A percentile compares a stretch with the other conserved stretches of the same genome.
These are phyloP conservation scores for Nicator chloris DNA, from an alignment of 2,113 vertebrate genomes.

Conservation along the genomic window DNA sequence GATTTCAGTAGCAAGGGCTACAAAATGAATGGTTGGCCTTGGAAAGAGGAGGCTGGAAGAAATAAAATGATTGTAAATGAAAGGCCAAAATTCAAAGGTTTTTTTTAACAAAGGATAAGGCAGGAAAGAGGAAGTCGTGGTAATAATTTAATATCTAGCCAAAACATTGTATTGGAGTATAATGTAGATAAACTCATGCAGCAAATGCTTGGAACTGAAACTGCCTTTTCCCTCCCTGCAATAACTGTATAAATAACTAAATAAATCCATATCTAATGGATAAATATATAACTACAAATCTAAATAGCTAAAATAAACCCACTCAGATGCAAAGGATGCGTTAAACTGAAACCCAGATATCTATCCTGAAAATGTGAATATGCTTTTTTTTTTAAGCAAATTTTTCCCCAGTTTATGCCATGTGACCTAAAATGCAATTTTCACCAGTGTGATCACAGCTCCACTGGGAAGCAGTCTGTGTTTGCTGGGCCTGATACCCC, in stretches of 20 bases:
- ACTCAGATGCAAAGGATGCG: fast-evolving
- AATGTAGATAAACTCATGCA: fast-evolving
- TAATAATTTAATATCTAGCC: background rate
- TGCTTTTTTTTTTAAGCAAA: background rate
- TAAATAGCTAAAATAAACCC: background rate
- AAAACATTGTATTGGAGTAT: background rate
- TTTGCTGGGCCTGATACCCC: background rate
- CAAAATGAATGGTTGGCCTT: background rate
- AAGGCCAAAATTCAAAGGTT: background rate
- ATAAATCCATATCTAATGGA: background rate
- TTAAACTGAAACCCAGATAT: background rate
- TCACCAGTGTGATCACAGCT: background rate
- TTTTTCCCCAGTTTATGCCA: fast-evolving
- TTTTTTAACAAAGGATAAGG: background rate
- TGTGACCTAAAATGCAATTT: background rate
- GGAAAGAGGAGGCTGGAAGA: background rate
- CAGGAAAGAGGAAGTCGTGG: background rate
- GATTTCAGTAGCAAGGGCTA: background rate
- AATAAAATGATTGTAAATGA: background rate
- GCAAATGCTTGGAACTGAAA: background rate
- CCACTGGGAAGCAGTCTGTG: background rate
- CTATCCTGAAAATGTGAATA: background rate
- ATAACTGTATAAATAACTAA: background rate
- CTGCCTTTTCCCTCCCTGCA: background rate
- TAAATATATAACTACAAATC: background rate